Evolutionary conservation across 2,888 invertebrate species (phyloP).

Genomic region (Callinectes sapidus): DNA sequence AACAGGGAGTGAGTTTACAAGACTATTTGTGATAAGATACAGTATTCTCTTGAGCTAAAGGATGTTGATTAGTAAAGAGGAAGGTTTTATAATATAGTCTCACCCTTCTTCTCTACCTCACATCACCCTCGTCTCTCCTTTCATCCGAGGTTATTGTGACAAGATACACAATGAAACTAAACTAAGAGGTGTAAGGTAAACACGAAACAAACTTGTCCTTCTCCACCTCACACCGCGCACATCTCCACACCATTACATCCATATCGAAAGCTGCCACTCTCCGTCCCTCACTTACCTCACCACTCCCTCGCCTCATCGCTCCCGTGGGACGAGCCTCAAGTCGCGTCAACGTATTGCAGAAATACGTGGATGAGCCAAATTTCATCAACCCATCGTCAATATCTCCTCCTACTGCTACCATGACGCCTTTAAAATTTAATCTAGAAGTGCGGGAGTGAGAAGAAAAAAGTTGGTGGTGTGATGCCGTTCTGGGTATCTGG

Average conservation of each 20-base stretch:
- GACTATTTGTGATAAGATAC: no score
- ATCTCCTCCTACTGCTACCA: not conserved
- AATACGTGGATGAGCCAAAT: not conserved
- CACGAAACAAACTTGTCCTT: not conserved
- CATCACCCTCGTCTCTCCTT: not conserved
- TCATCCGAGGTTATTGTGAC: no score
- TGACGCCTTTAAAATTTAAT: constrained; percentile 12
- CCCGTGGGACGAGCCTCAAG: not conserved
- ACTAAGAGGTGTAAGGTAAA: no score
- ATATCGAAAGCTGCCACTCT: not conserved
- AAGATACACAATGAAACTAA: no score
- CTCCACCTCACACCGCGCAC: not conserved
- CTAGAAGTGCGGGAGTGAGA: constrained; percentile 6
- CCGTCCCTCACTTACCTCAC: not conserved
- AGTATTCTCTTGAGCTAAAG: no score
- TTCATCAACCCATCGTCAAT: not conserved
- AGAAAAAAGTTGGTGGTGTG: constrained; percentile 27
- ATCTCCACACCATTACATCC: not conserved
- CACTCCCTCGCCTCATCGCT: not conserved
- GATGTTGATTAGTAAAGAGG: no score
- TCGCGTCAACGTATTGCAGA: not conserved
- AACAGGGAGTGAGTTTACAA: no score
- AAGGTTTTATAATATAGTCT: not conserved
- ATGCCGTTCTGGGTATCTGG: constrained; percentile 11
- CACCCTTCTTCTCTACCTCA: not conserved